These are phyloP conservation scores for Bolborhynchus lineola DNA, from an alignment of 2,113 vertebrate species.

Conservation along the genomic window DNA sequence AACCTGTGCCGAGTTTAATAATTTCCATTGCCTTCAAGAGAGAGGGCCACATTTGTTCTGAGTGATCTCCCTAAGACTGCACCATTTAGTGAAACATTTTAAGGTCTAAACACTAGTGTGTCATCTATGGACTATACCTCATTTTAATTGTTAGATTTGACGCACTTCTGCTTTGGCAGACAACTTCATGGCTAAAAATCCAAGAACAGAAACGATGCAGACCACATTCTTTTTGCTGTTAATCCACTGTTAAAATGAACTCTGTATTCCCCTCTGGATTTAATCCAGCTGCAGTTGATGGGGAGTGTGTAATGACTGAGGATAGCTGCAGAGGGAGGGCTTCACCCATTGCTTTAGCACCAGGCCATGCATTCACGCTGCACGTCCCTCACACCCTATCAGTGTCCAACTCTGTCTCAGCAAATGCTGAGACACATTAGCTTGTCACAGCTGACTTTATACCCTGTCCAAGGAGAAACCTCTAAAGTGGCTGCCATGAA, in stretches of 20 bases:
- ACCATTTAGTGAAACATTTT: not conserved
- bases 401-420: not conserved
- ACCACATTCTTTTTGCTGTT: not conserved
- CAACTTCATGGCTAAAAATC: not conserved
- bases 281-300: not conserved
- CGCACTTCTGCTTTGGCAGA: not conserved
- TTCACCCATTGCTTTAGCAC: not conserved
- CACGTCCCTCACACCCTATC: not conserved
- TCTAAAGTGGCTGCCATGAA: not conserved
- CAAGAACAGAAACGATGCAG: not conserved
- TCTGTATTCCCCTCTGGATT: not conserved
- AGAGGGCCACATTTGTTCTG: not conserved
- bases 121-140: not conserved
- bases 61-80: not conserved
- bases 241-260: not conserved
- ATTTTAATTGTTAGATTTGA: not conserved
- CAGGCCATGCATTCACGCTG: rapidly evolving
- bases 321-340: not conserved
- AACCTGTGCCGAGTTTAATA: not conserved
- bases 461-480: not conserved
- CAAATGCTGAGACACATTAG: not conserved
- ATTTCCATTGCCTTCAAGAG: conserved; percentile 28
- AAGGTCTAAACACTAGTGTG: not conserved
- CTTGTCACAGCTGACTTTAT: not conserved
- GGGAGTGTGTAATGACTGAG: rapidly evolving